Base-by-base conservation (phyloP, 35 echinoderm and acorn worm genomes). In the Patiria miniata region DNA sequence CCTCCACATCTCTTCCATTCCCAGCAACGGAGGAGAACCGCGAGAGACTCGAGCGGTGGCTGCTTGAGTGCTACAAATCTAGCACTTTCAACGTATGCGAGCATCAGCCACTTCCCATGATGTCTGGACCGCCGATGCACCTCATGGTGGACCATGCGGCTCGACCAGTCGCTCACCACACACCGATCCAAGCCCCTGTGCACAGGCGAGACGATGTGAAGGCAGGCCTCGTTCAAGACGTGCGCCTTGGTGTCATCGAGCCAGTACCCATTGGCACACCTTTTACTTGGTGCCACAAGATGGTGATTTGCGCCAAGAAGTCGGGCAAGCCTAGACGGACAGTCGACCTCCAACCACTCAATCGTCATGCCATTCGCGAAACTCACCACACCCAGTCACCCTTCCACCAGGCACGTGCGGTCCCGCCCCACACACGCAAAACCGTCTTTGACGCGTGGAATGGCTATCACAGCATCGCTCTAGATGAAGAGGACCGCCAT, bases 71-170 rank as follows among this genome's bases (percentile, higher is more conserved):
- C 32, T 92, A 86, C 39, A n/a, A 23, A 22, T 68, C 76, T 1
- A 85, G 89, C 89, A 85, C 89, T 17, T 91, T 91, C 82, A 91
- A 91, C 28, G 57, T 68, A 0, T 81, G 90, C 76, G 77, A 86
- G 38, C 90, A 87, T 34, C 90, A 87, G 42, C 69, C 76, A n/a
- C 47, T 55, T 2, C 44, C 83, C 17, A 85, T 79, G 39, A 85
- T 85, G 82, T 21, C 58, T 58, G 68, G 89, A n/a, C 82, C 81
- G 16, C 89, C 81, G 16, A 37, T 85, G 77, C 36, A 68, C 19
- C 68, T 87, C 10, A 87, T 87, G 85, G 42, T 87, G 18, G 50
- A 87, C 40, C 65, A 21, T 10, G 28, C 16, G 1, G 68, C 85
- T 12, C 17, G 40, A 52, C 85, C 85, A 33, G 85, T 87, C 8